These are phyloP conservation scores for Malthinus seriepunctatus DNA, from an alignment of 2,888 invertebrate genomes.

Conservation along the genomic window DNA sequence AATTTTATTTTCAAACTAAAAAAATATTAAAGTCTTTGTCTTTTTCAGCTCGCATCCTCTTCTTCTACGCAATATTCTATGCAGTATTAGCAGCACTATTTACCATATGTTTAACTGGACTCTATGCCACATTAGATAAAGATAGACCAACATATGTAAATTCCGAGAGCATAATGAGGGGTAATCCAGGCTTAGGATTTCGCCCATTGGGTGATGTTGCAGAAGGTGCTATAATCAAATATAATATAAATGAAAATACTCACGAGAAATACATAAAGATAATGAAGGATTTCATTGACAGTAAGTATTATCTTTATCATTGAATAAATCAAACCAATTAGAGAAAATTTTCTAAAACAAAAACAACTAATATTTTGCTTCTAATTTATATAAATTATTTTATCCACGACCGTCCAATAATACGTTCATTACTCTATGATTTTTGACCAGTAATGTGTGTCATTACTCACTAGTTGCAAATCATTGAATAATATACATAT, in stretches of 20 bases:
- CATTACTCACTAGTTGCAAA: no score
- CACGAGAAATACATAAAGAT: constrained; percentile 59
- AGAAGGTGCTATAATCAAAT: constrained; percentile 66
- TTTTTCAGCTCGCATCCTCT: constrained; percentile 74
- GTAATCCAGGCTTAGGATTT: constrained; percentile 67
- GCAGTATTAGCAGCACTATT: constrained; percentile 80
- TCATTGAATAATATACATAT: no score
- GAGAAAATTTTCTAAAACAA: neutral
- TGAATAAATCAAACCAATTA: neutral
- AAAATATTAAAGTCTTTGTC: constrained; percentile 28
- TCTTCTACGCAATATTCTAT: constrained; percentile 91
- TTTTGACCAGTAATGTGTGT: no score
- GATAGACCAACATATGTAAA: constrained; percentile 77
- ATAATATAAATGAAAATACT: constrained; percentile 59
- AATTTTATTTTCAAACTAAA: no score
- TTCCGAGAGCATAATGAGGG: constrained; percentile 75
- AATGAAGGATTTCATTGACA: constrained; percentile 60
- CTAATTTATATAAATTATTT: neutral
- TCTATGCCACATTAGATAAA: constrained; percentile 71
- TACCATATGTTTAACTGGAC: constrained; percentile 81
- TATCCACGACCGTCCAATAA: no score
- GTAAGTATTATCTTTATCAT: constrained; percentile 53
- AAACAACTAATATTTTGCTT: no score
- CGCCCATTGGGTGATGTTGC: constrained; percentile 61
- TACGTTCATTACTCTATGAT: no score